Evolutionary conservation across 2,888 invertebrate genomes (phyloP).

Genomic region (Heteropelma amictum): DNA sequence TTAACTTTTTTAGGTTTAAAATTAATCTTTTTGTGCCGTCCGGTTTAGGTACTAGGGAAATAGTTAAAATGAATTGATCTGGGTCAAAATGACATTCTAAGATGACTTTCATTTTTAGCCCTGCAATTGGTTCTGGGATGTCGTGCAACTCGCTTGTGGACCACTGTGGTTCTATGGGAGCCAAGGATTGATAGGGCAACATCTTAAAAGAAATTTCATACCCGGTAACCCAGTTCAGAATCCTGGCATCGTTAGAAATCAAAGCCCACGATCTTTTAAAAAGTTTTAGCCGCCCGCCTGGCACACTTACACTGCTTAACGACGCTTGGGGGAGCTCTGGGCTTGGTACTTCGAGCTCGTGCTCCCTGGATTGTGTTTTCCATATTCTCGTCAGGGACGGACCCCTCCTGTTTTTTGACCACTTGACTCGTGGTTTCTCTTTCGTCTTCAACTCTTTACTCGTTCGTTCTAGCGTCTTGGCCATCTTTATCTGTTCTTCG

Average conservation of each 20-base stretch:
- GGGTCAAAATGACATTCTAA: neutral
- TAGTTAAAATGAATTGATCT: slow-evolving; percentile 57
- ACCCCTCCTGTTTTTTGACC: slow-evolving; percentile 52
- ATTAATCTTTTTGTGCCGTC: slow-evolving; percentile 55
- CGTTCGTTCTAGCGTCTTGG: slow-evolving; percentile 31
- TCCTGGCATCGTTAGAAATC: slow-evolving; percentile 23
- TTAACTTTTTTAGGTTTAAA: slow-evolving; percentile 61
- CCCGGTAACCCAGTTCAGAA: slow-evolving; percentile 33
- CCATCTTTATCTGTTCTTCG: slow-evolving; percentile 31
- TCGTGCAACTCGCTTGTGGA: slow-evolving; percentile 2
- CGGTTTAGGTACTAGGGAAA: slow-evolving; percentile 58
- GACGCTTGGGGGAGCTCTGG: neutral
- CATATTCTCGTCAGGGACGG: slow-evolving; percentile 23
- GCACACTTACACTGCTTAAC: slow-evolving; percentile 28
- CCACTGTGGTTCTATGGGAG: slow-evolving; percentile 5
- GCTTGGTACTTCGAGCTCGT: slow-evolving; percentile 22
- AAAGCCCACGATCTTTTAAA: slow-evolving; percentile 30
- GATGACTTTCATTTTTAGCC: slow-evolving; percentile 12
- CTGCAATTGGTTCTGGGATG: slow-evolving; percentile 1
- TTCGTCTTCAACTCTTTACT: slow-evolving; percentile 27
- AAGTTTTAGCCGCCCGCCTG: slow-evolving; percentile 17
- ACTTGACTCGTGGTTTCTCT: neutral
- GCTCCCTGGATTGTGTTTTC: slow-evolving; percentile 10
- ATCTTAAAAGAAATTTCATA: slow-evolving; percentile 30
- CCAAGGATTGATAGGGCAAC: neutral